These are phyloP conservation scores for Ostrea denselamellosa DNA, from an alignment of 1,140 invertebrate species.

Conservation along the genomic window DNA sequence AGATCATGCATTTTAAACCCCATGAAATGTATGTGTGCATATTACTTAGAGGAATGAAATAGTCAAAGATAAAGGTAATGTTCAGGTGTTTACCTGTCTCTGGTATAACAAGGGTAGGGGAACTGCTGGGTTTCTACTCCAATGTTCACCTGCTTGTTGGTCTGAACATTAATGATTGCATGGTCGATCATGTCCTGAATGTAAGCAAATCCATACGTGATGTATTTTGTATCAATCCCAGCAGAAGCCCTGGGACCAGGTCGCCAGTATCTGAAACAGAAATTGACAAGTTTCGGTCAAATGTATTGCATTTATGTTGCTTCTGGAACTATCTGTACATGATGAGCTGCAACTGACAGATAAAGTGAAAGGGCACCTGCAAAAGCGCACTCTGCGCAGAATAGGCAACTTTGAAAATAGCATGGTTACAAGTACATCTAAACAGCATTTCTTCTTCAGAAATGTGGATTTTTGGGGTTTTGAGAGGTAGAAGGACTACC, in stretches of 20 bases:
- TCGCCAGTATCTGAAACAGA: constrained; percentile 70
- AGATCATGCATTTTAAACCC: too few species aligned
- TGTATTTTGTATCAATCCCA: constrained; percentile 81
- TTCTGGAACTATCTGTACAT: too few species aligned
- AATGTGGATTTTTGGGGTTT: too few species aligned
- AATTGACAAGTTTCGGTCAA: not conserved
- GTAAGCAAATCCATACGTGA: constrained; percentile 83
- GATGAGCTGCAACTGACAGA: too few species aligned
- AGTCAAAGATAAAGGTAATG: not conserved
- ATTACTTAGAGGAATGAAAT: too few species aligned
- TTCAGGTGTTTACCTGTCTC: constrained; percentile 81
- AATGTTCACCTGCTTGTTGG: constrained; percentile 66
- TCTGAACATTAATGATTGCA: constrained; percentile 81
- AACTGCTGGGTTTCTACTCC: constrained; percentile 81
- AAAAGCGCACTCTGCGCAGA: too few species aligned
- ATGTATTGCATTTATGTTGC: not conserved
- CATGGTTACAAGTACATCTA: too few species aligned
- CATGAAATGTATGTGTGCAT: too few species aligned
- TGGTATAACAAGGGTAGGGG: constrained; percentile 86
- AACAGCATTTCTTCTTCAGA: too few species aligned
- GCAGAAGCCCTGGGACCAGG: constrained; percentile 79
- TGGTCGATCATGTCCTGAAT: constrained; percentile 82
- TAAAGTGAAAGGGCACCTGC: too few species aligned
- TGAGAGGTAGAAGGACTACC: too few species aligned
- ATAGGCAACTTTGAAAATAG: too few species aligned